phyloP scores from a whole-genome alignment of 2,113 vertebrate genomes.

The Chionis minor region DNA sequence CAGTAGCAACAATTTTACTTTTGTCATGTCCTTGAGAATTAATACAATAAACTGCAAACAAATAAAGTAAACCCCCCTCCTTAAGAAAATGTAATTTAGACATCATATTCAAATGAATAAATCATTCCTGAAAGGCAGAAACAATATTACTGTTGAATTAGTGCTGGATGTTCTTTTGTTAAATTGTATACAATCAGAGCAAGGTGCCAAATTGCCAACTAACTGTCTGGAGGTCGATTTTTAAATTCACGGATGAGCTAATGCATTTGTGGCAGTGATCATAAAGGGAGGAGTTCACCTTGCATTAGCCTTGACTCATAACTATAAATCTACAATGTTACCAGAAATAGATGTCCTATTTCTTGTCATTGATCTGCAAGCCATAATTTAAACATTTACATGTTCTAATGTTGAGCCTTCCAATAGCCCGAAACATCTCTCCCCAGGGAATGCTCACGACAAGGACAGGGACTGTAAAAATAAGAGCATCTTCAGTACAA shows the following conservation, averaged over 20 bases:
- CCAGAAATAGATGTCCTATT: conserved; percentile 78
- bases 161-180: conserved; percentile 43
- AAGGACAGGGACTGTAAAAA: conserved; percentile 4
- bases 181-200: conserved; percentile 56
- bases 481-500: not conserved
- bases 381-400: conserved; percentile 71
- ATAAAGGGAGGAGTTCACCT: conserved; percentile 70
- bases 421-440: conserved; percentile 26
- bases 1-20: not conserved
- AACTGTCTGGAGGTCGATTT: conserved; percentile 62
- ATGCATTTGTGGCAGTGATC: conserved; percentile 51
- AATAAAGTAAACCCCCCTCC: conserved; percentile 2
- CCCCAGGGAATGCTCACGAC: not conserved
- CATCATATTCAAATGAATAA: conserved; percentile 29
- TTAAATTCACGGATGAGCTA: conserved; percentile 68
- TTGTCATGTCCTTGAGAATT: conserved; percentile 28
- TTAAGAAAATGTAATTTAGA: conserved; percentile 34
- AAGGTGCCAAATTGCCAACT: conserved; percentile 62
- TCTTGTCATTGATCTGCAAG: conserved; percentile 73
- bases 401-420: conserved; percentile 47
- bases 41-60: conserved; percentile 17
- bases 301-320: conserved; percentile 71
- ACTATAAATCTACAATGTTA: conserved; percentile 70
- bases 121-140: conserved; percentile 61
- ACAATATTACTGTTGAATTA: conserved; percentile 20